Base-by-base conservation (phyloP, 2,888 invertebrate species). In the Sthenelais limicola region DNA sequence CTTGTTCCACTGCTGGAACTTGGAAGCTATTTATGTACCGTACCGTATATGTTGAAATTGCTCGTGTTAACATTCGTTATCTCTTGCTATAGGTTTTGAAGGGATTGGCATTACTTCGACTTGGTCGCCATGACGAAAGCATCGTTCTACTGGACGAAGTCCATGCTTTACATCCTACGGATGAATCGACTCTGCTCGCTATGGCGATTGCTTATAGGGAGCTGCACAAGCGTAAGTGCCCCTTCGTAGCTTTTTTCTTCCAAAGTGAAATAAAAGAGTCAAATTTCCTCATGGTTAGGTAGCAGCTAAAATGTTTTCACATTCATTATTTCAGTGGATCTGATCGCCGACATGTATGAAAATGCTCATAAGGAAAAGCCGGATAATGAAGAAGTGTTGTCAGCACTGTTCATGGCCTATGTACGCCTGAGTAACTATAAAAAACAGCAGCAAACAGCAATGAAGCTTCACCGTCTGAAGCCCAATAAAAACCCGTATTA, bases 201-300 rank as follows among this genome's bases (percentile, higher is more conserved):
- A 94, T 98, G 92, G 94, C 95, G 71, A 94, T 97, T 83, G 96
- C 96, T 85, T 98, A 95, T 87, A 91, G 96, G 83, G 98, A 98
- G 89, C 91, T 94, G 84, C 94, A 95, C 83, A 93, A 94, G 89
- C 91, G 97, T 97, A 91, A 91, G 93, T n/a, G n/a, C 7, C 43
- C 9, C 12, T 43, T 12, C 43, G 9, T 18, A 43, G 9, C 18
- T 12, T 43, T 43, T 9, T 43, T 43, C 12, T 12, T 43, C 12
- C 43, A 18, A 12, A 12, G 43, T 9, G 9, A 43, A 43, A 43
- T 9, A 43, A 18, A 12, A 9, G 43, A 18, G 43, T 12, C 43
- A 43, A 9, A 43, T 9, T 12, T 43, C 18, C 12, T 12, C 18
- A 9, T 18, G 9, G 15, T 43, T 43, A 12, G 15, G 9, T 12